phyloP scores from a whole-genome alignment of 2,797 vertebrate genomes.

The Alcedo atthis region DNA sequence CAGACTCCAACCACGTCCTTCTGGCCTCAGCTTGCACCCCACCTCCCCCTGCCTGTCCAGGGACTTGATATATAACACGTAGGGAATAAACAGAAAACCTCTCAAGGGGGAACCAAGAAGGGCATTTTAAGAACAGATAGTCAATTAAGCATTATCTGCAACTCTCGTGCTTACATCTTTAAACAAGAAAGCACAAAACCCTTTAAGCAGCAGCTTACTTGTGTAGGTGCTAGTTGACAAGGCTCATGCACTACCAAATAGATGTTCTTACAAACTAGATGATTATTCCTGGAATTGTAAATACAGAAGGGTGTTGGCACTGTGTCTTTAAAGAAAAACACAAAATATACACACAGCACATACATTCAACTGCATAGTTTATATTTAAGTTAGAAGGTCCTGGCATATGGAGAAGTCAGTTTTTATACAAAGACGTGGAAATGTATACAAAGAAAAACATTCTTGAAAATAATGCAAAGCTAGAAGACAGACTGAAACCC shows the following conservation, averaged over 20 bases:
- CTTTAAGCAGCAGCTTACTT: constrained; percentile 26
- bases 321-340: background rate
- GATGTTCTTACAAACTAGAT: background rate
- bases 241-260: background rate
- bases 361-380: background rate
- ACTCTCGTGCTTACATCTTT: background rate
- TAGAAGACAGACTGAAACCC: background rate
- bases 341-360: background rate
- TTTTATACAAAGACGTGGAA: constrained; percentile 29
- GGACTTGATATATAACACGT: background rate
- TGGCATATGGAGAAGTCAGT: background rate
- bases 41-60: background rate
- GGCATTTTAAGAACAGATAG: constrained; percentile 33
- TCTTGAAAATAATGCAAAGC: background rate
- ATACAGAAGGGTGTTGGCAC: constrained; percentile 48
- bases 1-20: background rate
- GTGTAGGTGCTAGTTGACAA: constrained; percentile 42
- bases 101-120: background rate
- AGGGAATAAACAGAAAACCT: constrained; percentile 12
- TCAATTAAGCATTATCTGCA: constrained; percentile 49
- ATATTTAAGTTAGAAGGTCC: background rate
- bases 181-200: constrained; percentile 1
- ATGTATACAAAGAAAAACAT: constrained; percentile 30
- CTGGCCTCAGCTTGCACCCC: background rate
- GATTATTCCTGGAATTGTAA: constrained; percentile 42